These are phyloP conservation scores for Drosophila sturtevanti DNA, from an alignment of 1,140 invertebrate genomes.

Conservation along the genomic window DNA sequence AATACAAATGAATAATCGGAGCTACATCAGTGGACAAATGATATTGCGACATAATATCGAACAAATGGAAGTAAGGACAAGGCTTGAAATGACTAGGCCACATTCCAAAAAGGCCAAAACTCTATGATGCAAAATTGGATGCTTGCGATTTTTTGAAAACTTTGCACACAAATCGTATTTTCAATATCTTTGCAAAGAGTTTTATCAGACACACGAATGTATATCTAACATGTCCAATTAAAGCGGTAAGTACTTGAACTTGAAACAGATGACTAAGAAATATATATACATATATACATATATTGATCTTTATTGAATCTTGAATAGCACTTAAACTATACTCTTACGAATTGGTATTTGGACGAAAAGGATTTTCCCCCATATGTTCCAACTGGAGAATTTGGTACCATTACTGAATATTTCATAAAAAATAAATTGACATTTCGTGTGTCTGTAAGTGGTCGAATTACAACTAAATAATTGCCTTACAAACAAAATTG, in stretches of 20 bases:
- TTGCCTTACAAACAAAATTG: background rate
- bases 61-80: background rate
- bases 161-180: constrained; percentile 36
- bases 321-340: constrained; percentile 30
- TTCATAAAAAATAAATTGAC: constrained; percentile 12
- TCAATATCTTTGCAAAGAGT: constrained; percentile 29
- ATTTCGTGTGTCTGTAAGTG: background rate
- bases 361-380: constrained; percentile 39
- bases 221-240: constrained; percentile 37
- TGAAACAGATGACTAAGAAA: too few relatives aligned
- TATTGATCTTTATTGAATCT: background rate
- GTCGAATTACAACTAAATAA: background rate
- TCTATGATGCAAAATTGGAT: constrained; percentile 29
- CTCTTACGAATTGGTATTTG: constrained; percentile 22
- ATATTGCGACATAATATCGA: constrained; percentile 22
- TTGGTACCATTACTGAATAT: constrained; percentile 17
- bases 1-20: constrained; percentile 35
- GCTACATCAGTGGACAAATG: constrained; percentile 30
- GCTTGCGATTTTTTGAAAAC: constrained; percentile 35
- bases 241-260: constrained; percentile 38
- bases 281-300: too few relatives aligned
- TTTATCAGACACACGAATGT: constrained; percentile 16
- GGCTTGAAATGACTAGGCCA: constrained; percentile 28
- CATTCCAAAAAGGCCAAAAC: constrained; percentile 28
- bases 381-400: constrained; percentile 33